A percentile compares a stretch with the other conserved stretches of the same genome.
phyloP scores from a whole-genome alignment of 2,113 vertebrate species.

The Cebus imitator region DNA sequence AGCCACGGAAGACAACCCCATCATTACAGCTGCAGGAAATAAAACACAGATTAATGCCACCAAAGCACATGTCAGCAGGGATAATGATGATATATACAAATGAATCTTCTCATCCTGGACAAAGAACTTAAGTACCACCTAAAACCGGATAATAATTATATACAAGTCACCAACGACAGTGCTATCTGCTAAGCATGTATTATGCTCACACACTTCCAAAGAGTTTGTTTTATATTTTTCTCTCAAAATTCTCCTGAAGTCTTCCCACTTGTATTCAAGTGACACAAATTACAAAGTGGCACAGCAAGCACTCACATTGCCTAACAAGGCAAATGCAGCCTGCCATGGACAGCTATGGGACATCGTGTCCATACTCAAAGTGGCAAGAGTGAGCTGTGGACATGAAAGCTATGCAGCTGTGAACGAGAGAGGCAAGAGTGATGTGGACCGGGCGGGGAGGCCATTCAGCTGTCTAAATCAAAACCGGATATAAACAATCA shows the following conservation, averaged over 20 bases:
- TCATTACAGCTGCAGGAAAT: conserved; percentile 85
- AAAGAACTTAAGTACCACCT: conserved; percentile 80
- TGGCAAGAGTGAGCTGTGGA: conserved; percentile 69
- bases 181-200: conserved; percentile 82
- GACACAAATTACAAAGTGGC: conserved; percentile 85
- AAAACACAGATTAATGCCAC: conserved; percentile 86
- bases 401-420: conserved; percentile 68
- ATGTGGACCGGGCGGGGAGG: neutral
- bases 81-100: conserved; percentile 85
- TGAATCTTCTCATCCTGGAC: conserved; percentile 82
- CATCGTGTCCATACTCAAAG: neutral
- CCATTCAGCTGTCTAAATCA: neutral
- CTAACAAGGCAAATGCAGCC: conserved; percentile 71
- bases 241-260: conserved; percentile 78
- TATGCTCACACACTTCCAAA: conserved; percentile 79
- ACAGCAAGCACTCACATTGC: conserved; percentile 54
- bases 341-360: neutral
- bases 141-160: conserved; percentile 84
- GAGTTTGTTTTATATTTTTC: conserved; percentile 82
- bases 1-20: conserved; percentile 81
- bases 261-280: conserved; percentile 80
- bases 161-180: conserved; percentile 82
- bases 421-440: neutral
- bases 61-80: conserved; percentile 80
- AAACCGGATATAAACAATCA: conserved; percentile 16